Conservation (phyloP, 2,888 invertebrate genomes). For the Apoda limacodes region DNA sequence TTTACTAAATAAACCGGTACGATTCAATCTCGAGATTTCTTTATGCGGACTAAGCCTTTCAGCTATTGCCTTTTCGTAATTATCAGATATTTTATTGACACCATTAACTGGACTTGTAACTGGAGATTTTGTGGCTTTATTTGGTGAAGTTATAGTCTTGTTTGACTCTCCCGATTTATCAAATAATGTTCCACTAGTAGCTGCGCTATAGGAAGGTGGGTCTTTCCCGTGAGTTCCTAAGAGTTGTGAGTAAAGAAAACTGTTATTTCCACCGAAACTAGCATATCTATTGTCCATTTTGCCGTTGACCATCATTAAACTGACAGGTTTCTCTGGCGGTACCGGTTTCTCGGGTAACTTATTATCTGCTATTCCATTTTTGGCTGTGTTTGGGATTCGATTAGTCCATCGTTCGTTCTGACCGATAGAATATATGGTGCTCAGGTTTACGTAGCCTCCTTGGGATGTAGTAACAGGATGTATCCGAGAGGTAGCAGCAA, state of each 20-base stretch:
- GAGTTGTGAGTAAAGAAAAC: constrained; percentile 58
- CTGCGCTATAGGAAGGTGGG: constrained; percentile 52
- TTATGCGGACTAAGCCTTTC: constrained; percentile 52
- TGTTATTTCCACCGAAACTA: constrained; percentile 50
- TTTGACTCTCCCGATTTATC: constrained; percentile 29
- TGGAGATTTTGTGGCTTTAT: constrained; percentile 34
- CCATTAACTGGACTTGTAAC: constrained; percentile 52
- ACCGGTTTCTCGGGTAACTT: constrained; percentile 52
- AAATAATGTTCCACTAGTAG: constrained; percentile 38
- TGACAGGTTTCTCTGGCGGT: constrained; percentile 61
- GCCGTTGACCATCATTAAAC: constrained; percentile 59
- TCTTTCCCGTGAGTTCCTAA: constrained; percentile 47
- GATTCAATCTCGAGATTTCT: constrained; percentile 41
- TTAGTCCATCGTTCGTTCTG: constrained; percentile 36
- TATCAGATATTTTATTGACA: constrained; percentile 60
- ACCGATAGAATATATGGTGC: constrained; percentile 57
- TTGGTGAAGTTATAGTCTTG: constrained; percentile 35
- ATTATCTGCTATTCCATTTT: constrained; percentile 41
- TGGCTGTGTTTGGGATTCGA: constrained; percentile 24
- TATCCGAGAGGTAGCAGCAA: constrained; percentile 24
- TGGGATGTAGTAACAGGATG: constrained; percentile 16
- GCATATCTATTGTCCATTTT: constrained; percentile 54
- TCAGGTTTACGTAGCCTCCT: constrained; percentile 53
- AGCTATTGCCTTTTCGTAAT: constrained; percentile 58
- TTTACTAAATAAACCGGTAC: constrained; percentile 53